Evolutionary conservation across 1,140 invertebrate species (phyloP).

Genomic region (Solenopsis fugax): DNA sequence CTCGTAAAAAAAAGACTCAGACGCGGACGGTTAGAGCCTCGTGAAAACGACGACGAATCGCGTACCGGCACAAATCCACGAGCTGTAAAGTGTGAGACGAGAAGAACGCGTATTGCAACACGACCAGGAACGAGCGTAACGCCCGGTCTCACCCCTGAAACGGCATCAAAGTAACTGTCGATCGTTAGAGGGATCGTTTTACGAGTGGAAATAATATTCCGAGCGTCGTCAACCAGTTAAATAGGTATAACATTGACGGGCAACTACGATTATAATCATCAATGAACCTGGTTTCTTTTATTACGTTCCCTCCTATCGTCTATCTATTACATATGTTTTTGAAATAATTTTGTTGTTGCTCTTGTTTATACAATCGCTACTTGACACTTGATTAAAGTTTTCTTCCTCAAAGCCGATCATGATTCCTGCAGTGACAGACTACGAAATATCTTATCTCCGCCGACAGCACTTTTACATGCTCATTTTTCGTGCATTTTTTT

Average conservation of each 20-base stretch:
- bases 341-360: neutral
- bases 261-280: constrained; percentile 8
- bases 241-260: constrained; percentile 74
- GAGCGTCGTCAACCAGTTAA: constrained; percentile 67
- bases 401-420: neutral
- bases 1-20: constrained; percentile 23
- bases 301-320: neutral
- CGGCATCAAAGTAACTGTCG: constrained; percentile 71
- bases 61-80: constrained; percentile 20
- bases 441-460: neutral
- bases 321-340: neutral
- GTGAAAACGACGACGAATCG: constrained; percentile 68
- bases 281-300: neutral
- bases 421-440: neutral
- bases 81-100: constrained; percentile 10
- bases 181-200: constrained; percentile 72
- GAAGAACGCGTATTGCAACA: constrained; percentile 20
- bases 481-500: neutral
- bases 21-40: constrained; percentile 47
- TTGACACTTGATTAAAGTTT: neutral
- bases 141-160: constrained; percentile 20
- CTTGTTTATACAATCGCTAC: neutral
- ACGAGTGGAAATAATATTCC: constrained; percentile 75
- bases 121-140: constrained; percentile 34
- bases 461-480: neutral